Evolutionary conservation across 2,113 vertebrate species (phyloP).

Genomic region (Pachyramphus minor): DNA sequence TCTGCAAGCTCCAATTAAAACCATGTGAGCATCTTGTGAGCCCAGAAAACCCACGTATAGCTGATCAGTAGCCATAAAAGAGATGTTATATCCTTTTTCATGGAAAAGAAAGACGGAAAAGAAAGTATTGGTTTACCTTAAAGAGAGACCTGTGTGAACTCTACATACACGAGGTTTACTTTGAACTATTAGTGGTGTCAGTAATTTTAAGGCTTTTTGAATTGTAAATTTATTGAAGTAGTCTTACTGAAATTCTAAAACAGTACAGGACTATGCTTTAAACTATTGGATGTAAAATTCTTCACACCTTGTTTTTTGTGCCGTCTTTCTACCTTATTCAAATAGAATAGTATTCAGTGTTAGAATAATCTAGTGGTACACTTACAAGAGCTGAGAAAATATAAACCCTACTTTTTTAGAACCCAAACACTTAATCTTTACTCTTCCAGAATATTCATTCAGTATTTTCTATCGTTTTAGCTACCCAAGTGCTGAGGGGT

Average conservation of each 20-base stretch:
- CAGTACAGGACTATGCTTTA: not conserved
- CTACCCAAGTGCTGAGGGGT: not conserved
- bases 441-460: not conserved
- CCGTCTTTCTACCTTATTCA: not conserved
- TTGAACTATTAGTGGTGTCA: not conserved
- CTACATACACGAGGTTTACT: not conserved
- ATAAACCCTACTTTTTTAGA: not conserved
- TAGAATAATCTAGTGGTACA: not conserved
- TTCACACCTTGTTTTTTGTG: not conserved
- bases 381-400: not conserved
- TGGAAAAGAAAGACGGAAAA: not conserved
- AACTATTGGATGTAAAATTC: not conserved
- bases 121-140: not conserved
- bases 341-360: not conserved
- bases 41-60: not conserved
- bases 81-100: not conserved
- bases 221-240: not conserved
- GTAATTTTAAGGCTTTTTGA: not conserved
- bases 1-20: not conserved
- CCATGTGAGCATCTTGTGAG: not conserved
- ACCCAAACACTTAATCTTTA: not conserved
- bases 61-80: not conserved
- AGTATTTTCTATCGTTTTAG: not conserved
- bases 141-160: not conserved
- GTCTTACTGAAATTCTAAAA: not conserved